Percentiles rank a stretch among this genome's conserved stretches.
Evolutionary conservation across 2,888 invertebrate genomes (phyloP).

Genomic region (Cephus runcator): DNA sequence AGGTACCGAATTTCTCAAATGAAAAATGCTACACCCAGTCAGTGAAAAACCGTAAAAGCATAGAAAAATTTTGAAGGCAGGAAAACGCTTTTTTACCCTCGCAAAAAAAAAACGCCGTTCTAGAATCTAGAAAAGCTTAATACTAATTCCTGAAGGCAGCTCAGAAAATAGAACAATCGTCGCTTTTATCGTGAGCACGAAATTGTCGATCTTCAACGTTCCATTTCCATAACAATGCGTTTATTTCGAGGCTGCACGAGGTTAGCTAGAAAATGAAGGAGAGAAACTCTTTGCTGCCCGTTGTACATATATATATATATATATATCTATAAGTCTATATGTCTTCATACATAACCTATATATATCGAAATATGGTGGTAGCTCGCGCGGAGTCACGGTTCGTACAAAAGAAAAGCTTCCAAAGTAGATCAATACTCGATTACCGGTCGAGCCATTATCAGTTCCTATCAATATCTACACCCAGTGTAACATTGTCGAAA

Average conservation of each 20-base stretch:
- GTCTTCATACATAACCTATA: not conserved
- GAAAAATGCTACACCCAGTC: not conserved
- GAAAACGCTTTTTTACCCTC: not conserved
- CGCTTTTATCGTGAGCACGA: not conserved
- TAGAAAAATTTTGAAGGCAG: not conserved
- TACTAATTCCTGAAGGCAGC: not conserved
- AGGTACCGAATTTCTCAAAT: not conserved
- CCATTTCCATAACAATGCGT: slow-evolving; percentile 21
- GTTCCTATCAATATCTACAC: slow-evolving; percentile 19
- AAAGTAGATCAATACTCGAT: slow-evolving; percentile 22
- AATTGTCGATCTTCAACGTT: slow-evolving; percentile 1
- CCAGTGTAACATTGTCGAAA: not conserved
- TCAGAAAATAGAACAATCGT: not conserved
- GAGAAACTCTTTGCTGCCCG: slow-evolving; percentile 1
- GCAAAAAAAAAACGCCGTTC: not conserved
- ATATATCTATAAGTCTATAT: not conserved
- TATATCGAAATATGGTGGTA: not conserved
- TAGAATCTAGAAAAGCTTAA: not conserved
- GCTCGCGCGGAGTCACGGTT: slow-evolving; percentile 13
- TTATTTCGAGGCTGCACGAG: slow-evolving; percentile 13
- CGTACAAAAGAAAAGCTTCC: slow-evolving; percentile 14
- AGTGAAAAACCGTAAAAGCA: not conserved
- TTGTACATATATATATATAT: not conserved
- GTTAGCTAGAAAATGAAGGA: slow-evolving; percentile 14
- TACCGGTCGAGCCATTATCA: slow-evolving; percentile 22